A percentile compares a stretch with the other conserved stretches of the same genome.
Conservation (phyloP, 2,113 vertebrate genomes). For the Thomomys bottae region DNA sequence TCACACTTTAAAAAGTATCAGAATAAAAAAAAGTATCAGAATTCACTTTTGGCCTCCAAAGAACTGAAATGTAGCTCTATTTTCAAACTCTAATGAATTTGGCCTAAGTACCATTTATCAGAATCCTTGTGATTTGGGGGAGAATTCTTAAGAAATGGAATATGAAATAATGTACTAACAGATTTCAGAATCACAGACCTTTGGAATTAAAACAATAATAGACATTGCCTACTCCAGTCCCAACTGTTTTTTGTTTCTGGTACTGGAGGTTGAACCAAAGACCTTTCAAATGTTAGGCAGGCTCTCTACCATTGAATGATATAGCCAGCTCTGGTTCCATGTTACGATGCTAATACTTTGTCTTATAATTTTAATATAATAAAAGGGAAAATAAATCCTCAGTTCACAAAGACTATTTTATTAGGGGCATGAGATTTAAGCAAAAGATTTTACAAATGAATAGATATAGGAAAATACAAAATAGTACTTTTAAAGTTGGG, state of each 20-base stretch:
- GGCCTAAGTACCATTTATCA: conserved; percentile 10
- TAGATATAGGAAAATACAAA: neutral
- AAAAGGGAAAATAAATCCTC: neutral
- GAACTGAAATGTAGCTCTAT: conserved; percentile 41
- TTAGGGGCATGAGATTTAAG: neutral
- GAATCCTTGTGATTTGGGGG: conserved; percentile 49
- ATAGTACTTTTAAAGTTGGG: neutral
- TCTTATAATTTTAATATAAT: neutral
- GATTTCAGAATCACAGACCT: conserved; percentile 50
- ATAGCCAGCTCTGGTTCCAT: no score
- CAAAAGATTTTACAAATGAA: neutral
- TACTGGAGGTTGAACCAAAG: no score
- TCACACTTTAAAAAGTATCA: conserved; percentile 69
- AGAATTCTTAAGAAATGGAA: conserved; percentile 5
- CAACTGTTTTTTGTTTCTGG: neutral
- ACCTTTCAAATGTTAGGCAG: no score
- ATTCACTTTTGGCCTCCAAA: conserved; percentile 54
- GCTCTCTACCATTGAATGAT: no score
- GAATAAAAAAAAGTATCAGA: conserved; percentile 59
- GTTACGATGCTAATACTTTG: conserved; percentile 20
- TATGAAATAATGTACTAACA: conserved; percentile 28
- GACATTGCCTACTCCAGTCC: neutral
- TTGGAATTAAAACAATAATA: neutral
- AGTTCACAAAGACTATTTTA: neutral
- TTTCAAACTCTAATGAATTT: conserved; percentile 66